Conservation (phyloP, 2,888 invertebrate species). For the Agrilus cyanescens region DNA sequence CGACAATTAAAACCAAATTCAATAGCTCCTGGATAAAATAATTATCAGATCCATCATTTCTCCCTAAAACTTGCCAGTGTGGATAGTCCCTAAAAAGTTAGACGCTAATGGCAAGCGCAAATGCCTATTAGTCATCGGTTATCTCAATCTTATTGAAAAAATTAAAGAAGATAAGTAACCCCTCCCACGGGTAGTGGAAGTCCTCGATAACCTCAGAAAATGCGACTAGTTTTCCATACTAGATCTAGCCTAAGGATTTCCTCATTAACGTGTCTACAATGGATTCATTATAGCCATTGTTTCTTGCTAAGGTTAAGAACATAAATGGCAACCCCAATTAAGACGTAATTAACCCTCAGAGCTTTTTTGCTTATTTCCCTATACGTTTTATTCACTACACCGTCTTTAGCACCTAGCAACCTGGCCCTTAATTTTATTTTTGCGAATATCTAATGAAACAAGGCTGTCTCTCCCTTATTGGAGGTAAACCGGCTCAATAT, state of each 20-base stretch:
- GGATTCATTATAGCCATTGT: too few relatives aligned
- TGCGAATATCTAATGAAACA: too few relatives aligned
- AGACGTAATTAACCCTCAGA: too few relatives aligned
- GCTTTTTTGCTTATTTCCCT: too few relatives aligned
- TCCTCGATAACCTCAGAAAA: slow-evolving; percentile 15
- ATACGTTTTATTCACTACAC: too few relatives aligned
- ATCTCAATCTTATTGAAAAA: slow-evolving; percentile 8
- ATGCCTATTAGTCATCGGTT: slow-evolving; percentile 6
- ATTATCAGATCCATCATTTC: slow-evolving; percentile 9
- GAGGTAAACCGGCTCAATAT: too few relatives aligned
- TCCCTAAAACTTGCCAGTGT: not conserved
- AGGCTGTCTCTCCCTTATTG: too few relatives aligned
- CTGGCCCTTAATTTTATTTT: too few relatives aligned
- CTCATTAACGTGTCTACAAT: too few relatives aligned
- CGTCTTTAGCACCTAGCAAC: too few relatives aligned
- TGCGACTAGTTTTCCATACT: slow-evolving; percentile 14
- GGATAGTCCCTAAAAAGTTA: slow-evolving; percentile 1
- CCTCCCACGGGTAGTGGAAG: slow-evolving; percentile 14
- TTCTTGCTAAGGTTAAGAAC: too few relatives aligned
- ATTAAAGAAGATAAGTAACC: slow-evolving; percentile 12
- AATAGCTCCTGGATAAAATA: not conserved
- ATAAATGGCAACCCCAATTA: too few relatives aligned
- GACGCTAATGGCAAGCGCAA: slow-evolving; percentile 5
- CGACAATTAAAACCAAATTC: not conserved
- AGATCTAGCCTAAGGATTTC: slow-evolving; percentile 18